phyloP scores from a whole-genome alignment of 2,113 vertebrate species.

The Chroicocephalus ridibundus region DNA sequence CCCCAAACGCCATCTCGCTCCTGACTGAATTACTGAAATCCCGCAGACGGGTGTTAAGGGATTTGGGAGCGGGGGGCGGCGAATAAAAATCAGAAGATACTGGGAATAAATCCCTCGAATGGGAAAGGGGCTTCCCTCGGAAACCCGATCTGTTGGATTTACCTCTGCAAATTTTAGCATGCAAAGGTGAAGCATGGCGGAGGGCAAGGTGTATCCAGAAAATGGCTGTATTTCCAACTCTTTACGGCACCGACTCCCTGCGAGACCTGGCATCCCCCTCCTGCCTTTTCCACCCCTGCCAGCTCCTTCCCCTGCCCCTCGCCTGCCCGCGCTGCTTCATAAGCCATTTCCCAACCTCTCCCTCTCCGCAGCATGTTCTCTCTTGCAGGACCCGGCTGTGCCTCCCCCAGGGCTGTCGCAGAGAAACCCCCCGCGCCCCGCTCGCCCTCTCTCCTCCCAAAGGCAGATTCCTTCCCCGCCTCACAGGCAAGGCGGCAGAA shows the following conservation, averaged over 20 bases:
- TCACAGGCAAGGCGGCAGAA: not conserved
- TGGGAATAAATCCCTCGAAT: not conserved
- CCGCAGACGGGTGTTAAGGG: not conserved
- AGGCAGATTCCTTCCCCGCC: not conserved
- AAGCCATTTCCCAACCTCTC: not conserved
- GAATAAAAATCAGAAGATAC: not conserved
- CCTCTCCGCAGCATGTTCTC: not conserved
- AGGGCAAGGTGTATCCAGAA: not conserved
- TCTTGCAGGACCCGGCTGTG: not conserved
- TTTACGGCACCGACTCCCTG: no score
- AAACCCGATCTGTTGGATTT: not conserved
- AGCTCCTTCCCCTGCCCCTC: not conserved
- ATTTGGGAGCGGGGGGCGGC: not conserved
- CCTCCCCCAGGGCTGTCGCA: not conserved
- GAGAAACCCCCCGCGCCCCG: fast-evolving
- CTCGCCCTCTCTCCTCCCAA: not conserved
- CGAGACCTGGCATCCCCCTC: not conserved
- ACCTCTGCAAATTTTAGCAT: not conserved
- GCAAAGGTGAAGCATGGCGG: fast-evolving
- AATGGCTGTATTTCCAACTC: not conserved
- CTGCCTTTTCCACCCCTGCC: not conserved
- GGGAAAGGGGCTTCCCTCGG: not conserved
- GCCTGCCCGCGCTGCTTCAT: not conserved
- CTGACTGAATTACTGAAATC: not conserved
- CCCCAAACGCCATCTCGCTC: not conserved